Evolutionary conservation across 2,888 invertebrate species (phyloP).

Genomic region (Neria commutata): DNA sequence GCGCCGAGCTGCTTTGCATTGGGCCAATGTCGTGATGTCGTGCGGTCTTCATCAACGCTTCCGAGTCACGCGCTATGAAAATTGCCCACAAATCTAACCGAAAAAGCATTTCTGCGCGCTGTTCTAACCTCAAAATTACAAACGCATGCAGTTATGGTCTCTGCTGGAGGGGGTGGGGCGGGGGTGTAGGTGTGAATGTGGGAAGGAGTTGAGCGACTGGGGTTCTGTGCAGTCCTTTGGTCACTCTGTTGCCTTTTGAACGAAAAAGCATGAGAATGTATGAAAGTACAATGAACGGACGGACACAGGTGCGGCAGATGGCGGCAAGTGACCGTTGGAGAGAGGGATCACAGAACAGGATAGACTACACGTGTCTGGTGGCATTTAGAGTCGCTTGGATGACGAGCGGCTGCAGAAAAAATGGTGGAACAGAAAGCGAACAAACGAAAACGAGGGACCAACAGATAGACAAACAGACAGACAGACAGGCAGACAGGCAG

Average conservation of each 20-base stretch:
- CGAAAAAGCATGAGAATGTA: no score
- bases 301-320: no score
- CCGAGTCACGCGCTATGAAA: slow-evolving; percentile 13
- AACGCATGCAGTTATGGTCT: background rate
- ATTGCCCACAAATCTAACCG: slow-evolving; percentile 19
- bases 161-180: background rate
- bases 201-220: slow-evolving; percentile 2
- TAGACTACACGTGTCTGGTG: no score
- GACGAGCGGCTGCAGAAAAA: no score
- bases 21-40: background rate
- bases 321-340: no score
- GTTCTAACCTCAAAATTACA: background rate
- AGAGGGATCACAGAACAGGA: no score
- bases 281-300: no score
- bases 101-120: background rate
- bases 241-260: slow-evolving; percentile 38
- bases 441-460: no score
- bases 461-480: no score
- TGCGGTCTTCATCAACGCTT: slow-evolving; percentile 7
- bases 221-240: slow-evolving; percentile 29
- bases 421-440: no score
- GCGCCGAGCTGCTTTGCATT: background rate
- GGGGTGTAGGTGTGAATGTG: slow-evolving; percentile 40
- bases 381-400: no score
- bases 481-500: no score